Evolutionary conservation across 2,888 invertebrate genomes (phyloP).

Genomic region (Pachymerium ferrugineum): DNA sequence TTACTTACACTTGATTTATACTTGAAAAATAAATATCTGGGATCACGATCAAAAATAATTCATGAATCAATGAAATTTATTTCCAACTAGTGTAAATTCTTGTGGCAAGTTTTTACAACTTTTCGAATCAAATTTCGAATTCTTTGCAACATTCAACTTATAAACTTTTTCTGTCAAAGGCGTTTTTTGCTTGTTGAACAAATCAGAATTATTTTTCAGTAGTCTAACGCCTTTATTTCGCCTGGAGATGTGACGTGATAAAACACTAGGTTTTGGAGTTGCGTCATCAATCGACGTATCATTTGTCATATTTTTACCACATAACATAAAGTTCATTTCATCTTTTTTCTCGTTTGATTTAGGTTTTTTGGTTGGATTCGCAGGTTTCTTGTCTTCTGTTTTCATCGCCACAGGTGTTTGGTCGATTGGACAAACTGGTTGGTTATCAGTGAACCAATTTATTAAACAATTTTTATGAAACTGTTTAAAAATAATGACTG

Average conservation of each 20-base stretch:
- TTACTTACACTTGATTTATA: no score
- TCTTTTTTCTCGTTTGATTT: not conserved
- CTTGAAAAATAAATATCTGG: no score
- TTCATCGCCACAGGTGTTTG: not conserved
- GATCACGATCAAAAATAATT: no score
- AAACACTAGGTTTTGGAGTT: no score
- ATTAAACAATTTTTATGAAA: conserved; percentile 2
- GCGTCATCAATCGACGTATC: no score
- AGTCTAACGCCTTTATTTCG: not conserved
- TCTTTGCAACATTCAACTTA: no score
- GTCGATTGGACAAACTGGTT: not conserved
- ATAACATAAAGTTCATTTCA: not conserved
- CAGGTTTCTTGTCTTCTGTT: not conserved
- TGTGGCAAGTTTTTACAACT: not conserved
- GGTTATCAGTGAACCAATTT: not conserved
- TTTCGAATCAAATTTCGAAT: not conserved
- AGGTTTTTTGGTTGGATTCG: not conserved
- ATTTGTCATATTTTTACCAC: not conserved
- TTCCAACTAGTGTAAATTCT: not conserved
- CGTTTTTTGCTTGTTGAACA: no score
- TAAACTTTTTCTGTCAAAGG: no score
- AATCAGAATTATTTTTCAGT: no score
- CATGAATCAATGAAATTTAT: not conserved
- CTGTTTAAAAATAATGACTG: not conserved
- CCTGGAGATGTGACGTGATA: no score